Evolutionary conservation across 2,113 vertebrate genomes (phyloP).

Genomic region (Oryzias melastigma): DNA sequence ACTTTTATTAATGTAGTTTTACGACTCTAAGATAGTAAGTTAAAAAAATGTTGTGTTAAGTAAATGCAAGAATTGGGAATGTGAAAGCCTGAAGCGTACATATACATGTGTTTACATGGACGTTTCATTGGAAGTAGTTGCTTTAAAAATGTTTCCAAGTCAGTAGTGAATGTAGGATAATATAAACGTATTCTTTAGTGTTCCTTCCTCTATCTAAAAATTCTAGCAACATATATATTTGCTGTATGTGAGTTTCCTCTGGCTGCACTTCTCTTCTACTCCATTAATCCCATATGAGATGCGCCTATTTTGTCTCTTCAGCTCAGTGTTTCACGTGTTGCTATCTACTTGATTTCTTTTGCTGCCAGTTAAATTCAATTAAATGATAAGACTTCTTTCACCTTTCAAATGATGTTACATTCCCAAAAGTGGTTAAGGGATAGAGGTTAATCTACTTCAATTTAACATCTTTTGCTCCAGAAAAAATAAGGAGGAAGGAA

Average conservation of each 20-base stretch:
- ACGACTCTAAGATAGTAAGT: too few species aligned
- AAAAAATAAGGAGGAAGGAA: not conserved
- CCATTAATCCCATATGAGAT: conserved; percentile 9
- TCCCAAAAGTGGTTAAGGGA: conserved; percentile 45
- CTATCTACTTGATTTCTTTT: conserved; percentile 57
- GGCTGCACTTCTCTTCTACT: conserved; percentile 31
- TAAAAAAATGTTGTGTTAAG: too few species aligned
- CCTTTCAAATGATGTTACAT: conserved; percentile 47
- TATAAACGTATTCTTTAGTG: conserved; percentile 24
- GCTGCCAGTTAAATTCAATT: conserved; percentile 63
- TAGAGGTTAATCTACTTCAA: conserved; percentile 36
- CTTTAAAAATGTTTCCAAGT: too few species aligned
- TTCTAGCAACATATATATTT: not conserved
- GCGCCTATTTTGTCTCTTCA: conserved; percentile 38
- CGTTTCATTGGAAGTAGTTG: too few species aligned
- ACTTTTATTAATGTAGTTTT: too few species aligned
- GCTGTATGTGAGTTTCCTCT: conserved; percentile 18
- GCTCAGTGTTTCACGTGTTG: conserved; percentile 26
- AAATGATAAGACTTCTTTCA: conserved; percentile 70
- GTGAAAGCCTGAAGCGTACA: too few species aligned
- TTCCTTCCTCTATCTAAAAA: not conserved
- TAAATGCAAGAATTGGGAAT: too few species aligned
- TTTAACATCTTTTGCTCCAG: conserved; percentile 32
- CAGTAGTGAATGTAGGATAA: too few species aligned
- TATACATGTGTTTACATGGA: too few species aligned